Conservation (phyloP, 2,797 vertebrate genomes). For the Oryzias dopingdopingensis region DNA sequence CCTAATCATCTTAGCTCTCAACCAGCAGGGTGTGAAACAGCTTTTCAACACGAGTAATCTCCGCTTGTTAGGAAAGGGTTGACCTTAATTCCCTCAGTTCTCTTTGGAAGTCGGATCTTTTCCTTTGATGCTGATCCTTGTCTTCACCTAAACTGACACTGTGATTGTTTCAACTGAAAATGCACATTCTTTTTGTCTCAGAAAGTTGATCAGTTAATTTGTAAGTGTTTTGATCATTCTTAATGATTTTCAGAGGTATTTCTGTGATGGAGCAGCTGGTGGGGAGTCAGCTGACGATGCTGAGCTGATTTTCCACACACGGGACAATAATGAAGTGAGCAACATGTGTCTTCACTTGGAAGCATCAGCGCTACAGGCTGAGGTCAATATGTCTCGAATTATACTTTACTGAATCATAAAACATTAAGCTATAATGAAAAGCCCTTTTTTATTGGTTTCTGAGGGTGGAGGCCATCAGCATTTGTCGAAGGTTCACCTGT, state of each 20-base stretch:
- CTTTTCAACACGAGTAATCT: constrained; percentile 37
- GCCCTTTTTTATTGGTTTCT: constrained; percentile 62
- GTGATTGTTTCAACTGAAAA: background rate
- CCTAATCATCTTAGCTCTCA: constrained; percentile 34
- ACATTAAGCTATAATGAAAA: background rate
- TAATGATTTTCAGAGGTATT: constrained; percentile 74
- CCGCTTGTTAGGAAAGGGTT: constrained; percentile 14
- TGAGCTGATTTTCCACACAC: constrained; percentile 72
- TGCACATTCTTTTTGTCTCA: constrained; percentile 24
- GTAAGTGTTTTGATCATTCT: constrained; percentile 72
- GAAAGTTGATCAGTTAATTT: constrained; percentile 75
- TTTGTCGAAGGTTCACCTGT: constrained; percentile 63
- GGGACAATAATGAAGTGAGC: constrained; percentile 70
- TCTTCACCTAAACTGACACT: background rate
- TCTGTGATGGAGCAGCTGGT: constrained; percentile 71
- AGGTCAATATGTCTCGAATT: background rate
- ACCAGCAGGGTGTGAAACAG: constrained; percentile 22
- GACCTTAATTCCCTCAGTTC: constrained; percentile 46
- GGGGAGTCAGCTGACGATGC: constrained; percentile 64
- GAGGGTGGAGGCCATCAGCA: constrained; percentile 73
- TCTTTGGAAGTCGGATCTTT: constrained; percentile 11
- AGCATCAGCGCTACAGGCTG: background rate
- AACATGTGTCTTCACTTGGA: background rate
- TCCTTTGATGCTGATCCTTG: background rate
- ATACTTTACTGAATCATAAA: background rate